Base-by-base conservation (phyloP, 2,797 vertebrate genomes). In the Halcyon smyrnensis region DNA sequence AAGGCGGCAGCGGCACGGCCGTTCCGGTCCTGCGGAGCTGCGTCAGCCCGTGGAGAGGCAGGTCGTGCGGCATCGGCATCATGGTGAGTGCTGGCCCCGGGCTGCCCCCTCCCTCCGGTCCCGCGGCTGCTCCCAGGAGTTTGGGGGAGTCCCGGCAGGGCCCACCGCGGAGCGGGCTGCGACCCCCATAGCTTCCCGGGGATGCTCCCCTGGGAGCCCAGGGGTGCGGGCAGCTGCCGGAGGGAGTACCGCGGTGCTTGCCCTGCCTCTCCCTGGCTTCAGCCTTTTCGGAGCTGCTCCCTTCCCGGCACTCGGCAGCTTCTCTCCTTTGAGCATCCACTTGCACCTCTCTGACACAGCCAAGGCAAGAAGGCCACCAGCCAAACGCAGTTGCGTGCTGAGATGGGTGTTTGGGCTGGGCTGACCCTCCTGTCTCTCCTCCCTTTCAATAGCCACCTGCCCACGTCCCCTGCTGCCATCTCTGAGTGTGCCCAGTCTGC, bases 31-130 rank as follows among this genome's bases (percentile, higher is more conserved):
- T 4, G 86, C 15, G 77, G 90, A 93, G 84, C 92, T 75, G 90
- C 70, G 41, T 89, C 74, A 81, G 53, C n/a, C 30, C 54, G 34
- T 85, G 70, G 7, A 80, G 45, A 34, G 63, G 82, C 89, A 34
- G 82, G 67, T 87, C 67, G 48, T 73, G 46, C 54, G 50, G 90
- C 36, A 51, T 37, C 73, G 73, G 87, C 96, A 95, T 82, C 90
- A 96, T 97, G 96, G 96, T 97, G 92, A 97, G 96, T 97, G 90
- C 86, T 62, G 25, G 64, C 36, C 68, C 56, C 65, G 39, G 68
- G 82, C 71, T 70, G 76, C 56, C 62, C 89, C 28, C 65, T 54
- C 69, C 64, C 76, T 80, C 50, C 34, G 23, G 23, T 50, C 46
- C 76, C 37, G 9, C 15, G 14, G 69, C 53, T 32, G 32, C 23